Conservation (phyloP, 1,140 invertebrate genomes). For the Bilobella aurantiaca region DNA sequence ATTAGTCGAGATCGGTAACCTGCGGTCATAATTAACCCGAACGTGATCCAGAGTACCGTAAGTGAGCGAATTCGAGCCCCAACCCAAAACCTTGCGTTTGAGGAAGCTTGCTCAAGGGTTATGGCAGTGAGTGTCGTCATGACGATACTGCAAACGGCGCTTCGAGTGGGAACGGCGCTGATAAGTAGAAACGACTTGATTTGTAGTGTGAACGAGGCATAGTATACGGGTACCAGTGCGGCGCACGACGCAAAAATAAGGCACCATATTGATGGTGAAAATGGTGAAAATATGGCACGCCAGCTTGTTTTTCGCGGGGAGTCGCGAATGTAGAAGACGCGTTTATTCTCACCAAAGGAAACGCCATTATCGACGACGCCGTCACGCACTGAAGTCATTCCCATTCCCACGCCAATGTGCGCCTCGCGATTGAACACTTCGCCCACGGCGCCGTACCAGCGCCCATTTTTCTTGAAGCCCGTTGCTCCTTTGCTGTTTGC, state of each 20-base stretch:
- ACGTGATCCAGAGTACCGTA: too few relatives aligned
- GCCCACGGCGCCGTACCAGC: conserved; percentile 1
- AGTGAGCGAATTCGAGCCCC: too few relatives aligned
- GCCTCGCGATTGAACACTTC: background rate
- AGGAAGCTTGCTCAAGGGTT: too few relatives aligned
- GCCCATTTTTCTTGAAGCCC: background rate
- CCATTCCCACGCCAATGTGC: background rate
- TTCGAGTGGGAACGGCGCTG: too few relatives aligned
- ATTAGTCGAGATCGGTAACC: background rate
- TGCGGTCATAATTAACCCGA: too few relatives aligned
- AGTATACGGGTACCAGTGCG: too few relatives aligned
- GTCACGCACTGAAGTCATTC: background rate
- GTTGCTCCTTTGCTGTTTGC: background rate
- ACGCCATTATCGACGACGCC: background rate
- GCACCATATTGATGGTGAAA: background rate
- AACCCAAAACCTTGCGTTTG: too few relatives aligned
- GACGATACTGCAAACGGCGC: too few relatives aligned
- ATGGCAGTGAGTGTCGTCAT: too few relatives aligned
- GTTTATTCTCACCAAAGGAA: background rate
- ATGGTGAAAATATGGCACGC: background rate
- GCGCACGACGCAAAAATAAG: too few relatives aligned
- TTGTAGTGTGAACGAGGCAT: too few relatives aligned
- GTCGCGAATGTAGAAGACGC: background rate
- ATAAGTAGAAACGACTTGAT: too few relatives aligned
- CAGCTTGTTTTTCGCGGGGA: background rate